Base-by-base conservation (phyloP, 1,140 invertebrate genomes). In the Cataglyphis hispanica region DNA sequence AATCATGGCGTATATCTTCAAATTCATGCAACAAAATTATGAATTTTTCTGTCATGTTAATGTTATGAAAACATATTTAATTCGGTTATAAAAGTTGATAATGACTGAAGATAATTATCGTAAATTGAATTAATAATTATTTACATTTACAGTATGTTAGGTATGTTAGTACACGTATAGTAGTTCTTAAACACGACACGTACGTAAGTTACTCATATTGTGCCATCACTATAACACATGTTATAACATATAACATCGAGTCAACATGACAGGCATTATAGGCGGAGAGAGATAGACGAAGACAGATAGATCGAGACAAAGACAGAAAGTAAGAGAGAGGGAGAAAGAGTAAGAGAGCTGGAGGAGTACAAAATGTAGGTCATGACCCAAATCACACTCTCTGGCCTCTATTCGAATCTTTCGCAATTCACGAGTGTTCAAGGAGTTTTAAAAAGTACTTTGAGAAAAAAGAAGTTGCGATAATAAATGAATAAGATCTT, bases 361-460 rank as follows among this genome's bases (percentile, higher is more conserved):
- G 61, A 46, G 53, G 85, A 80, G 69, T 66, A 80, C 22, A 31
- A 72, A 86, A 90, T 90, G 76, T 90, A 56, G 89, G 89, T 88
- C 89, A 76, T 85, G 86, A 90, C 89, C 88, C 74, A 90, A 90
- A 90, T 90, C 84, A 72, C 76, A 76, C 58, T 86, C 77, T 43
- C 16, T 72, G 74, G 67, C 72, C 86, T 88, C 64, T 84, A 89
- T 90, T 90, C 63, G 76, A 40, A 67, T 90, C 89, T 90, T 90
- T 90, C 89, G 86, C 76, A 90, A 90, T 83, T 72, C 67, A 78
- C 22, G 89, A 90, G 87, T 90, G 87, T 80, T 80, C 77, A 83
- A 75, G 84, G 80, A 89, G 70, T 89, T 87, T 87, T 76, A 40
- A 85, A 63, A 4, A 90, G 58, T 37, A 37, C 40, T 58, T 31